A percentile compares a stretch with the other conserved stretches of the same genome.
These are phyloP conservation scores for Montipora sp. DNA, from an alignment of 64 coral and sea anemone genomes.

Conservation along the genomic window DNA sequence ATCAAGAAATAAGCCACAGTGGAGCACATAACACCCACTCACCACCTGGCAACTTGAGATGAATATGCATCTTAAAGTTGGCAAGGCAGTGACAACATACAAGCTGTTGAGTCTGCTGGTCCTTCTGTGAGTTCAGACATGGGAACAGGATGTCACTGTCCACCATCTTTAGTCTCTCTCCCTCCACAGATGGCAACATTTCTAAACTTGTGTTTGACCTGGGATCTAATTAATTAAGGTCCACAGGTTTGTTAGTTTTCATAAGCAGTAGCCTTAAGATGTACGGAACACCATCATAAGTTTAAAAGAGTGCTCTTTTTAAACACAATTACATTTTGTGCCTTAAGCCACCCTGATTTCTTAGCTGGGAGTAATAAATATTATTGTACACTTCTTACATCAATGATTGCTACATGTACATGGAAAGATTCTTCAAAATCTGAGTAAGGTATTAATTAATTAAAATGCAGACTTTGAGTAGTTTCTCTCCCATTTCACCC, in stretches of 20 bases:
- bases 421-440: background rate
- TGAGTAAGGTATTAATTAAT: too few relatives aligned
- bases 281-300: too few relatives aligned
- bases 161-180: background rate
- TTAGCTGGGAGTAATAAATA: too few relatives aligned
- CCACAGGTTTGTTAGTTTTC: background rate
- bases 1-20: too few relatives aligned
- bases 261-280: background rate
- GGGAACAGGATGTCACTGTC: too few relatives aligned
- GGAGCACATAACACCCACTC: background rate
- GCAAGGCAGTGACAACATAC: background rate
- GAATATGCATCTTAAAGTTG: conserved; percentile 8
- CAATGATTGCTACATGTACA: too few relatives aligned
- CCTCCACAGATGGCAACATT: conserved; percentile 2
- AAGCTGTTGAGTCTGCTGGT: background rate
- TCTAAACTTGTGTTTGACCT: background rate
- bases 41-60: background rate
- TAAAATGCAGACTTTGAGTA: too few relatives aligned
- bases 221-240: background rate
- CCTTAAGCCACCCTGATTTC: too few relatives aligned
- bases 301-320: too few relatives aligned
- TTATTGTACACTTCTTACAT: too few relatives aligned
- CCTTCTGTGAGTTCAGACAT: background rate
- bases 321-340: too few relatives aligned
- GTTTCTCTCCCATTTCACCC: too few relatives aligned